Base-by-base conservation (phyloP, 2,113 vertebrate species). In the Sinocyclocheilus anophthalmus region DNA sequence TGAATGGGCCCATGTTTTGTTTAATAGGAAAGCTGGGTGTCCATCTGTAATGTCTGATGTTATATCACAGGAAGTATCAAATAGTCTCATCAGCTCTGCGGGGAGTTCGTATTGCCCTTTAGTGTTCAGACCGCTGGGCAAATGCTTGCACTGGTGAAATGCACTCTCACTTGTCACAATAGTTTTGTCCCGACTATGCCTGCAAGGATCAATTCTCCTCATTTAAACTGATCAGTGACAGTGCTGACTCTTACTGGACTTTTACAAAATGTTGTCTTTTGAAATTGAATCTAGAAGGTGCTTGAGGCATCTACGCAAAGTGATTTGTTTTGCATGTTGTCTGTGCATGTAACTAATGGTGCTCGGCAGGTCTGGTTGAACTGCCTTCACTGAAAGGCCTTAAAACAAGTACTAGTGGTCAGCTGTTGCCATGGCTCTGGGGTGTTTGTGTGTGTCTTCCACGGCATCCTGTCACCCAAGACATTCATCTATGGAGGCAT, bases 341-440 rank as follows among this genome's bases (percentile, higher is more conserved):
- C 67, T 70, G 26, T 33, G 14, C 9, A 39, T 59, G 18, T 59
- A 79, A 80, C 53, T 79, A 61, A 26, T 33, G 14, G 18, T 45
- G 61, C 5, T 69, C 45, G 1, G 9, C 24, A 20, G 24, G 26
- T 69, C 42, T 69, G 59, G 30, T 50, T 70, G 7, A 81, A 50
- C 63, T 61, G 57, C 57, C 22, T 61, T 61, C 22, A 1, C 8
- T 42, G 2, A 26, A 76, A 72, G 73, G 13, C 79, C 76, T 30
- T 53, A 57, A 65, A 69, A 79, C 50, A 53, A 24, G 18, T 55
- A 82, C 59, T 72, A 53, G 37, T 63, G 42, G 73, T 77, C 65
- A 79, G 78, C 5, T 39, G 55, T 85, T 87, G 79, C 65, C 2
- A 87, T 85, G 53, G 53, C 76, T 87, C 39, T 45, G 18, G 63